Conservation (phyloP, 2,797 vertebrate genomes). For the Thaleichthys pacificus region DNA sequence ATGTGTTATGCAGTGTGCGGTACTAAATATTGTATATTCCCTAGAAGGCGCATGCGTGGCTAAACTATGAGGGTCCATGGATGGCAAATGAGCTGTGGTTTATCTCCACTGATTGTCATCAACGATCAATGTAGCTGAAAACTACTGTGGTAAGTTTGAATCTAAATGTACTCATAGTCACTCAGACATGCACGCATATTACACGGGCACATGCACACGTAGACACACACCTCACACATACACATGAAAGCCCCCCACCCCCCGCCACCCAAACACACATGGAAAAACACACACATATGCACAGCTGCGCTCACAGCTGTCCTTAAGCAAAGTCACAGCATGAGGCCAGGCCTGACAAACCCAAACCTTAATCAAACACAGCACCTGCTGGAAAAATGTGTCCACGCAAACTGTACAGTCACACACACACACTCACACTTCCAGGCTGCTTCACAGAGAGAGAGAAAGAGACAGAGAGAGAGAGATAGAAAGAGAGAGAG, state of each 20-base stretch:
- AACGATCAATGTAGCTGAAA: too few species aligned
- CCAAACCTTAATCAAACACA: constrained; percentile 61
- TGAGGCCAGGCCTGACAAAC: constrained; percentile 35
- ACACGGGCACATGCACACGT: not conserved
- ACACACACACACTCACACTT: constrained; percentile 9
- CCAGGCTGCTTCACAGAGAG: not conserved
- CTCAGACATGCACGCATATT: not conserved
- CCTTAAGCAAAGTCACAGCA: constrained; percentile 63
- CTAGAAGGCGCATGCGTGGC: too few species aligned
- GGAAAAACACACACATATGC: constrained; percentile 24
- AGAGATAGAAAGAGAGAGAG: too few species aligned
- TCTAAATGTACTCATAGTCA: too few species aligned
- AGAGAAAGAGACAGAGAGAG: too few species aligned
- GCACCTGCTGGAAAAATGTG: constrained; percentile 64
- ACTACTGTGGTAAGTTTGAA: too few species aligned
- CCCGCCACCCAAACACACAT: not conserved
- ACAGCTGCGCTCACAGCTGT: constrained; percentile 70
- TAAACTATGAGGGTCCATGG: too few species aligned
- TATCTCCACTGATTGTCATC: too few species aligned
- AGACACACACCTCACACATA: not conserved
- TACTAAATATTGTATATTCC: too few species aligned
- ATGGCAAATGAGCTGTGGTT: too few species aligned
- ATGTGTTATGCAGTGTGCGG: too few species aligned
- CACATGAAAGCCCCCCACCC: not conserved
- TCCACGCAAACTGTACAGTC: not conserved